Conservation (phyloP, 2,113 vertebrate species). For the Neoarius graeffei region DNA sequence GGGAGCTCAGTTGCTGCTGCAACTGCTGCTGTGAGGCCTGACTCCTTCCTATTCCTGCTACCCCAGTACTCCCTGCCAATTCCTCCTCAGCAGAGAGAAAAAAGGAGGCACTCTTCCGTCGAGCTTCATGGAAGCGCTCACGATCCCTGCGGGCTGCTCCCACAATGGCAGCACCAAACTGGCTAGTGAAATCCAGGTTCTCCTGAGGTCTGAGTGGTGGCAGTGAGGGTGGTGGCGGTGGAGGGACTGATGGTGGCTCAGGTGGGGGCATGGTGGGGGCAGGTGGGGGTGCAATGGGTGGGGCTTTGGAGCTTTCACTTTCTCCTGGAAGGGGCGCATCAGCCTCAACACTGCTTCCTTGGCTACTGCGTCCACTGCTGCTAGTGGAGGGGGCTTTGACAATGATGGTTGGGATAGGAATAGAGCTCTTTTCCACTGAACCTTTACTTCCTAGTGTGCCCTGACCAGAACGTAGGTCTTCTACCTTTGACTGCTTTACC, state of each 20-base stretch:
- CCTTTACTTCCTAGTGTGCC: slow-evolving; percentile 67
- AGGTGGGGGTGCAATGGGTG: slow-evolving; percentile 72
- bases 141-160: slow-evolving; percentile 86
- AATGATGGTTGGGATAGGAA: slow-evolving; percentile 91
- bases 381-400: slow-evolving; percentile 93
- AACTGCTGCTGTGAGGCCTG: slow-evolving; percentile 67
- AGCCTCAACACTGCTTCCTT: slow-evolving; percentile 90
- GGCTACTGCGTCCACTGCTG: slow-evolving; percentile 91
- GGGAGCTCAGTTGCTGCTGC: slow-evolving; percentile 62
- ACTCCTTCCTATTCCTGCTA: slow-evolving; percentile 61
- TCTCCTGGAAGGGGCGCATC: slow-evolving; percentile 70
- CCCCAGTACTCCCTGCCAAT: slow-evolving; percentile 46
- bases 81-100: slow-evolving; percentile 91
- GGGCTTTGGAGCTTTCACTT: slow-evolving; percentile 67
- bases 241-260: slow-evolving; percentile 78
- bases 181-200: slow-evolving; percentile 87
- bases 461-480: slow-evolving; percentile 73
- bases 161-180: slow-evolving; percentile 89
- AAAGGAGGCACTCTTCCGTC: slow-evolving; percentile 83
- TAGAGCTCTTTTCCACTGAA: slow-evolving; percentile 85
- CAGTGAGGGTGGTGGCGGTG: slow-evolving; percentile 70
- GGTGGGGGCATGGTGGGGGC: slow-evolving; percentile 81
- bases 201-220: slow-evolving; percentile 73
- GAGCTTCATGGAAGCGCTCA: slow-evolving; percentile 85
- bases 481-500: slow-evolving; percentile 91